Evolutionary conservation across 2,797 vertebrate genomes (phyloP).

Genomic region (Phalanger gymnotis): DNA sequence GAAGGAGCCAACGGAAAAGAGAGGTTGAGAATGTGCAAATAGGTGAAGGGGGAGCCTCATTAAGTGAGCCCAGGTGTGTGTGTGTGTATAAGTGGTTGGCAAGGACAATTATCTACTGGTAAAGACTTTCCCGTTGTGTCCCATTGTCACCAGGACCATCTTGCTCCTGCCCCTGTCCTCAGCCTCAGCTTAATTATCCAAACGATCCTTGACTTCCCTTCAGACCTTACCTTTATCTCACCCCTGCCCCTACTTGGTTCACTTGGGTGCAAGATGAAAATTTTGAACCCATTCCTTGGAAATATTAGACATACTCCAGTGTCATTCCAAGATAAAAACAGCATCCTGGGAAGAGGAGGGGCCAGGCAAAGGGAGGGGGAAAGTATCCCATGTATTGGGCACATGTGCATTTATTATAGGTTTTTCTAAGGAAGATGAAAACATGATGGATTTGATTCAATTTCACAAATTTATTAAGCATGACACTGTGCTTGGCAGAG

Average conservation of each 20-base stretch:
- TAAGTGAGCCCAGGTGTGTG: not conserved
- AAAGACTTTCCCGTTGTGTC: not conserved
- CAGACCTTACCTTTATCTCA: not conserved
- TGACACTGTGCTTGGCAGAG: slow-evolving; percentile 31
- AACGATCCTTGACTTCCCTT: not conserved
- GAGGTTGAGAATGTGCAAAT: not conserved
- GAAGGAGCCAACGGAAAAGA: not conserved
- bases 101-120: not conserved
- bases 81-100: not conserved
- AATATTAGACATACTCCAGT: not conserved
- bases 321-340: not conserved
- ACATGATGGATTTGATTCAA: not conserved
- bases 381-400: not conserved
- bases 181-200: not conserved
- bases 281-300: not conserved
- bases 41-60: not conserved
- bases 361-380: not conserved
- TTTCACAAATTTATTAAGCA: not conserved
- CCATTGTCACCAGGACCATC: not conserved
- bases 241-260: not conserved
- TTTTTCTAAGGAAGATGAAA: not conserved
- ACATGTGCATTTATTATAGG: not conserved
- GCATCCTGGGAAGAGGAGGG: not conserved
- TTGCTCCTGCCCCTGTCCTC: not conserved
- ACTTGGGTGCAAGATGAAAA: not conserved